These are phyloP conservation scores for Brachyptera risi DNA, from an alignment of 2,888 invertebrate genomes.

Conservation along the genomic window DNA sequence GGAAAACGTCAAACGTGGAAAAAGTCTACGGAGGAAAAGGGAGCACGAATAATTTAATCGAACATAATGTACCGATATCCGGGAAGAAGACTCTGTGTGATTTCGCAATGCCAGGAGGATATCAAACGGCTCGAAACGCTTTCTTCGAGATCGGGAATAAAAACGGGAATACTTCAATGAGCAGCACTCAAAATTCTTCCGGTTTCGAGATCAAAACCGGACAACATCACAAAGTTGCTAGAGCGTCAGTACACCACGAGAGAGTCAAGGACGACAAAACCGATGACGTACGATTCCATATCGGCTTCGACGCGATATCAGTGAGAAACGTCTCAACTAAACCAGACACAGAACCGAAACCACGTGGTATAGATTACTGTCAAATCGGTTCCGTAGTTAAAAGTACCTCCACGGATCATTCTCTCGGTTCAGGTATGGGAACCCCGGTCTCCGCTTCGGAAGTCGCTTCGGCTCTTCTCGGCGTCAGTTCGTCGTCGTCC, in stretches of 20 bases:
- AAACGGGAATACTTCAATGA: too few relatives aligned
- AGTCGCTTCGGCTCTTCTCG: constrained; percentile 51
- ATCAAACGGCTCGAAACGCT: constrained; percentile 7
- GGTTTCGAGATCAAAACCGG: too few relatives aligned
- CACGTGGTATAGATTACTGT: constrained; percentile 35
- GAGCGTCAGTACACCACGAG: constrained; percentile 11
- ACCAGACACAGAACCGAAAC: neutral
- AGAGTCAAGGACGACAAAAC: neutral
- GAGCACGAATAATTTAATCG: too few relatives aligned
- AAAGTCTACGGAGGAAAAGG: too few relatives aligned
- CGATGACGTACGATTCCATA: neutral
- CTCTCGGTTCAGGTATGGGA: constrained; percentile 36
- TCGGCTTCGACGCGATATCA: constrained; percentile 1
- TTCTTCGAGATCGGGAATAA: too few relatives aligned
- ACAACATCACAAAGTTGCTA: too few relatives aligned
- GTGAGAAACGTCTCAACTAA: neutral
- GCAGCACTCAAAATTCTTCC: too few relatives aligned
- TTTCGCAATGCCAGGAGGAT: neutral
- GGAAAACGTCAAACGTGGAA: neutral
- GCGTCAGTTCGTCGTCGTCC: constrained; percentile 48
- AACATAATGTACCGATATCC: too few relatives aligned
- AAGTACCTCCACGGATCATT: constrained; percentile 48
- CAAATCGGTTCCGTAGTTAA: constrained; percentile 43
- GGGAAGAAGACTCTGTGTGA: neutral
- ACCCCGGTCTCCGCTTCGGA: constrained; percentile 52